Conservation (phyloP, 1,140 invertebrate genomes). For the Bombus superbus region DNA sequence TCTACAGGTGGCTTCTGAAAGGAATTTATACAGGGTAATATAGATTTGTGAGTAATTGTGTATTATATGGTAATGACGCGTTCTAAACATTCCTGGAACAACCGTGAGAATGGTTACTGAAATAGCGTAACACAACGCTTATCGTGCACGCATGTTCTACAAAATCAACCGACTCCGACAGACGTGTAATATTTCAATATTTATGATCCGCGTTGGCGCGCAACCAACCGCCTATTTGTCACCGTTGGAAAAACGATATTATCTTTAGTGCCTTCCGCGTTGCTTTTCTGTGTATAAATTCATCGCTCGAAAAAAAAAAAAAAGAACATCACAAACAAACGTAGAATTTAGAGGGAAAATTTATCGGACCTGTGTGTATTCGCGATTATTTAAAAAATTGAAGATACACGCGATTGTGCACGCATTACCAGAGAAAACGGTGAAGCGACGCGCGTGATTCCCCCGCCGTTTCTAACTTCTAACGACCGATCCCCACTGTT, state of each 20-base stretch:
- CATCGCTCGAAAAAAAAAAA: background rate
- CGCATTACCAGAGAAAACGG: background rate
- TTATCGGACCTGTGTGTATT: background rate
- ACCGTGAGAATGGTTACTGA: conserved; percentile 1
- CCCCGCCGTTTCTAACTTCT: conserved; percentile 57
- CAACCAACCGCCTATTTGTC: background rate
- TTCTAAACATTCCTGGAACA: conserved; percentile 1
- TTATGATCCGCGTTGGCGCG: background rate
- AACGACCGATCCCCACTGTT: conserved; percentile 60
- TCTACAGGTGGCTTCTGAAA: background rate
- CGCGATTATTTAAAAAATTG: background rate
- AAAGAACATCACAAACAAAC: background rate
- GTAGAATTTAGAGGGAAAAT: background rate
- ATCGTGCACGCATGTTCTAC: background rate
- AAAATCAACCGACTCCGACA: background rate
- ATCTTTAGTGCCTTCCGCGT: background rate
- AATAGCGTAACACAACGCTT: background rate
- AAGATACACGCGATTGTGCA: too few species aligned
- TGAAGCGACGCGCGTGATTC: conserved; percentile 53
- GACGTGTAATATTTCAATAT: conserved; percentile 25
- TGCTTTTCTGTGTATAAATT: background rate
- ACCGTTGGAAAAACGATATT: background rate
- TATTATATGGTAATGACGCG: conserved; percentile 29
- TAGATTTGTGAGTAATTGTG: conserved; percentile 29
- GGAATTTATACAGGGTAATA: conserved; percentile 7